Percentiles rank a stretch among this genome's conserved stretches.
phyloP scores from a whole-genome alignment of 1,140 invertebrate species.

The Metaphire vulgaris region DNA sequence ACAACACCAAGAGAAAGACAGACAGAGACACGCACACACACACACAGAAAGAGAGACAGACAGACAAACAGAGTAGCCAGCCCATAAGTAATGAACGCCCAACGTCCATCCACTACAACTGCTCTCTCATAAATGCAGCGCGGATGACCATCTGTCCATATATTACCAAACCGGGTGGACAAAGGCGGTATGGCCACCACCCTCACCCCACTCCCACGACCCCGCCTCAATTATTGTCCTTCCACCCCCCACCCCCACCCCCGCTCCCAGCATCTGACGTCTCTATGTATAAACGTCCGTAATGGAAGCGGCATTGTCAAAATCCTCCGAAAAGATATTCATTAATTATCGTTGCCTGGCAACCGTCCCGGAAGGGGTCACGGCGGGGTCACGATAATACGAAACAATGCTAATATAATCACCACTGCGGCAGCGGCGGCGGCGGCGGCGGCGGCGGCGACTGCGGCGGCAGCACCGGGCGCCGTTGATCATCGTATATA shows the following conservation, averaged over 20 bases:
- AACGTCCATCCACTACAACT: not conserved
- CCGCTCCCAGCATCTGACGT: not conserved
- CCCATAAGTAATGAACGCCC: too few species aligned
- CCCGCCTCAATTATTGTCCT: too few species aligned
- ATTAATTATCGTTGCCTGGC: constrained; percentile 1
- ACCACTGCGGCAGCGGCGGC: not conserved
- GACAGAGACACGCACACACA: too few species aligned
- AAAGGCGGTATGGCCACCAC: not conserved
- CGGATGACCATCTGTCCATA: constrained; percentile 2
- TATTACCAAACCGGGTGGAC: not conserved
- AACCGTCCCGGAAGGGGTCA: not conserved
- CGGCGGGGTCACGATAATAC: not conserved
- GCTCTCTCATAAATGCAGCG: not conserved
- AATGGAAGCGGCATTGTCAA: not conserved
- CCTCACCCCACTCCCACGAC: not conserved
- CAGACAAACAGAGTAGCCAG: too few species aligned
- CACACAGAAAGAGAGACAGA: too few species aligned
- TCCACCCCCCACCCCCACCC: not conserved
- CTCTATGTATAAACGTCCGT: not conserved
- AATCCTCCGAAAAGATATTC: not conserved
- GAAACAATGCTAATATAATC: constrained; percentile 3
- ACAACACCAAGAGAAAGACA: too few species aligned
- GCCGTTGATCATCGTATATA: too few species aligned
- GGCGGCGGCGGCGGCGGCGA: too few species aligned
- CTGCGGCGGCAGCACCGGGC: too few species aligned